phyloP scores from a whole-genome alignment of 2,888 invertebrate species.

The Julus scanicus region DNA sequence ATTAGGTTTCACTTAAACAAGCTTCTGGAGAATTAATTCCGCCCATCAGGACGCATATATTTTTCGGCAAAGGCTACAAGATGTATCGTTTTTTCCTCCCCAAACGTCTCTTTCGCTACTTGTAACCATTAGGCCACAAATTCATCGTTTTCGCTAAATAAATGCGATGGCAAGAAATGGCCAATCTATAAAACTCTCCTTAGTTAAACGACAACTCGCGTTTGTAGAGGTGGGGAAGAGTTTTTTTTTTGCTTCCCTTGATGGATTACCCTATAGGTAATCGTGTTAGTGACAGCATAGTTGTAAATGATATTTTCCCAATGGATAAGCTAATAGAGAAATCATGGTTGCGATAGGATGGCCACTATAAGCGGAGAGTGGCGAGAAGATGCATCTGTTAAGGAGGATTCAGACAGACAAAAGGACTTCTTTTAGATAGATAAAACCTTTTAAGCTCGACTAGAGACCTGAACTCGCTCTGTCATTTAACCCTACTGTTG shows the following conservation, averaged over 20 bases:
- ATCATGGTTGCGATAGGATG: neutral
- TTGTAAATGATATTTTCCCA: constrained; percentile 39
- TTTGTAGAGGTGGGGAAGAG: neutral
- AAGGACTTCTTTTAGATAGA: neutral
- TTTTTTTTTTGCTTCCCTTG: neutral
- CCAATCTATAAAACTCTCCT: constrained; percentile 13
- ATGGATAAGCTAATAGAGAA: constrained; percentile 44
- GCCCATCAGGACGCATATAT: neutral
- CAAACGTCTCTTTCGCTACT: neutral
- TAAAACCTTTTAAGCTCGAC: constrained; percentile 29
- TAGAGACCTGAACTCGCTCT: neutral
- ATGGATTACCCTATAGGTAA: constrained; percentile 40
- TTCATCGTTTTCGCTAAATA: neutral
- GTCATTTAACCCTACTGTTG: constrained; percentile 3
- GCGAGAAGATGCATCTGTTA: constrained; percentile 10
- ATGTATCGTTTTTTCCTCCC: constrained; percentile 16
- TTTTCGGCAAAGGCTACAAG: neutral
- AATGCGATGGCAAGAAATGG: neutral
- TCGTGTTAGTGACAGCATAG: constrained; percentile 9
- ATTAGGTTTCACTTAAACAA: neutral
- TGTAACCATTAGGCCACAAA: neutral
- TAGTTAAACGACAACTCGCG: neutral
- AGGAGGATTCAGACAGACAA: neutral
- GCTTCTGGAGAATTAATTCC: neutral
- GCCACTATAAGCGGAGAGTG: constrained; percentile 1